A percentile compares a stretch with the other conserved stretches of the same genome.
These are phyloP conservation scores for Eonycteris spelaea DNA, from an alignment of 2,113 vertebrate species.

Conservation along the genomic window DNA sequence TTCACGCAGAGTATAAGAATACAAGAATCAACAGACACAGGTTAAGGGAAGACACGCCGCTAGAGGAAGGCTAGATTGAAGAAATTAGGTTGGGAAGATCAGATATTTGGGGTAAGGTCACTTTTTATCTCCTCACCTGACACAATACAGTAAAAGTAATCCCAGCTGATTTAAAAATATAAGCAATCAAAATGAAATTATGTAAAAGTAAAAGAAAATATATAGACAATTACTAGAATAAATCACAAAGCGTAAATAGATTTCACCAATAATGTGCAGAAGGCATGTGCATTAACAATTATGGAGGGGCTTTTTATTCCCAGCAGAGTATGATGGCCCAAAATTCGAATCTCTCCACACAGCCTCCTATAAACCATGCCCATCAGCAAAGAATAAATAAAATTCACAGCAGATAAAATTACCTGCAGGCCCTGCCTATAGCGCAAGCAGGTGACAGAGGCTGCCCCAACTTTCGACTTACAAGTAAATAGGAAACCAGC, in stretches of 20 bases:
- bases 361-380: not conserved
- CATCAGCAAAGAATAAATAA: not conserved
- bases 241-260: not conserved
- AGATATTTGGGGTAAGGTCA: not conserved
- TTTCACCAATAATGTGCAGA: not conserved
- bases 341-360: not conserved
- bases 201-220: not conserved
- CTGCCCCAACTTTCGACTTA: not conserved
- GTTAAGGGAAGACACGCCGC: not conserved
- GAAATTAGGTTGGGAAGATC: not conserved
- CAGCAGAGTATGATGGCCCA: not conserved
- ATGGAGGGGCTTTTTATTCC: not conserved
- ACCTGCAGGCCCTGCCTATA: not conserved
- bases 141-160: not conserved
- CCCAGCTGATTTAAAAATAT: not conserved
- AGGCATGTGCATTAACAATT: not conserved
- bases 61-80: not conserved
- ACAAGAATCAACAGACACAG: not conserved
- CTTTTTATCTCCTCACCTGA: not conserved
- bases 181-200: conserved; percentile 16
- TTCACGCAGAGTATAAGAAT: not conserved
- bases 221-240: not conserved
- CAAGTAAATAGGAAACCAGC: not conserved
- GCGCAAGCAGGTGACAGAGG: not conserved
- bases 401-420: not conserved